Base-by-base conservation (phyloP, 2,797 vertebrate genomes). In the Adelosebastes latens region DNA sequence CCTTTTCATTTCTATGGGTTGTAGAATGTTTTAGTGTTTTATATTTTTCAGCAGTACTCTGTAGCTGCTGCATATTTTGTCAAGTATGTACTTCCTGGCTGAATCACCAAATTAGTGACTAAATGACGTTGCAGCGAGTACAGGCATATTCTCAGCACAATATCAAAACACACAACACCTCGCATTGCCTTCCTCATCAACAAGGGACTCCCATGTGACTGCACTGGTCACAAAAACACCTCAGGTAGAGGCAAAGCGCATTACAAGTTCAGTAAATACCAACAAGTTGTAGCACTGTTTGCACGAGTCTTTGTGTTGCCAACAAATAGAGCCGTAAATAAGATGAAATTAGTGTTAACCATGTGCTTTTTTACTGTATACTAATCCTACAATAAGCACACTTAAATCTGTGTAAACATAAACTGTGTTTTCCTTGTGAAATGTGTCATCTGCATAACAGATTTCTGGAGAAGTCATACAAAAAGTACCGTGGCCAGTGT, bases 401-500 rank as follows among this genome's bases (percentile, higher is more conserved):
- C 67, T 60, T 39, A 65, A 18, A 27, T 39, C 24, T 61, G 65
- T 73, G 87, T 84, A 82, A 85, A 88, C 79, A 87, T 81, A 36
- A 80, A 64, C 39, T 36, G 42, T 69, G 60, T 56, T 63, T 70
- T 39, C 53, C 14, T 72, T 79, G 46, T 59, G 61, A 84, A 81
- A 80, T 71, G 32, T 66, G 32, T 29, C 20, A 31, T 61, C 34
- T 85, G 42, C 29, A 70, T 72, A 32, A 75, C 6, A 4, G 34
- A 36, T 62, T 71, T 61, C 60, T 53, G 8, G 6, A 64, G 5
- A 74, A 60, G 22, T 74, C 6, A 34, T 27, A 64, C 14, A 42
- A 74, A 52, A 79, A 8, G 6, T 34, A 25, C 77, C 14, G 59
- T 64, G 63, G 25, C 12, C 9, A 20, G 52, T 27, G 24, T 59